Base-by-base conservation (phyloP, 2,888 invertebrate species). In the Drosophila emarginata region DNA sequence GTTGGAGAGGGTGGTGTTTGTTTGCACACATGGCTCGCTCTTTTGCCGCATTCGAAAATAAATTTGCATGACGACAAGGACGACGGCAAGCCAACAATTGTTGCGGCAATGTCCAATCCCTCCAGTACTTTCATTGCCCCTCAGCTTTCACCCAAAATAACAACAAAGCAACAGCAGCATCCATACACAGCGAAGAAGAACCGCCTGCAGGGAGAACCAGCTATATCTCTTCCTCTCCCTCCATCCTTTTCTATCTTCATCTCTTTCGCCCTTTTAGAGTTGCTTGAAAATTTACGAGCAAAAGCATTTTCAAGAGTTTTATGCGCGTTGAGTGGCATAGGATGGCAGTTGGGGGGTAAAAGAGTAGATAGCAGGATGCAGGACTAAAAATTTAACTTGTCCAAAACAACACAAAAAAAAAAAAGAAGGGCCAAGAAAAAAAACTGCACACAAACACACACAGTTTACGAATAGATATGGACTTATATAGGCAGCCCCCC, bases 251-350 rank as follows among this genome's bases (percentile, higher is more conserved):
- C 32, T 32, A 32, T 32, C 32, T 32, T 32, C 32, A 32, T 12
- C 37, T 40, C 61, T 28, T 53, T 51, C 50, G 53, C 56, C 37
- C 61, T 56, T 32, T 59, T 70, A 78, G 75, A 80, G 84, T 83
- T 86, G 84, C 84, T 83, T 81, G 72, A 78, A 79, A 83, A 84
- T 87, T 84, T 84, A 84, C 85, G 83, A 87, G 75, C 83, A 85
- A 84, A 87, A 87, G 78, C 85, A 87, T 81, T 84, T 84, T 87
- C 85, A 85, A 84, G 85, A 81, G 85, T 84, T 87, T 83, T 83
- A 79, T 87, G 72, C 79, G 68, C 85, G 76, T 72, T 81, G 78
- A 79, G 79, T 79, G 74, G 76, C 77, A 74, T 73, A 32, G 36
- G n/a, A n/a, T 1, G 36, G n/a, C 9, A 18, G 23, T n/a, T 32